A percentile compares a stretch with the other conserved stretches of the same genome.
These are phyloP conservation scores for Craniophora ligustri DNA, from an alignment of 2,888 invertebrate genomes.

Conservation along the genomic window DNA sequence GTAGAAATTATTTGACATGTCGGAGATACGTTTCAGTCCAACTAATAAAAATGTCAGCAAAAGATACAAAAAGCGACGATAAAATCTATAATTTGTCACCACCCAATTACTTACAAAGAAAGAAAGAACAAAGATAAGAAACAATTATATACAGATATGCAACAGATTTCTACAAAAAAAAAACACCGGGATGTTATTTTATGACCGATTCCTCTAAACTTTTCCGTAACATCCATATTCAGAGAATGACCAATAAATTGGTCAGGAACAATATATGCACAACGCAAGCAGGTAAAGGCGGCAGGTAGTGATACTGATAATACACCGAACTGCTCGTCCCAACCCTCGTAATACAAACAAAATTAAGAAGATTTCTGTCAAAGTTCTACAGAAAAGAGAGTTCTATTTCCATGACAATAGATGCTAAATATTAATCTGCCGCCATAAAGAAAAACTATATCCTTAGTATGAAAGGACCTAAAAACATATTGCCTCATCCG, in stretches of 20 bases:
- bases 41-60: not conserved
- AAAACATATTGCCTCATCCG: conserved; percentile 1
- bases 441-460: conserved; percentile 10
- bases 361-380: conserved; percentile 35
- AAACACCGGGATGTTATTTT: conserved; percentile 33
- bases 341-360: conserved; percentile 40
- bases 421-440: conserved; percentile 8
- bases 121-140: no score
- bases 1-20: not conserved
- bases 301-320: conserved; percentile 61
- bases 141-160: no score
- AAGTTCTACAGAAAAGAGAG: conserved; percentile 33
- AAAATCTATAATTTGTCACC: conserved; percentile 11
- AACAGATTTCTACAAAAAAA: conserved; percentile 22
- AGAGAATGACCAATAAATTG: conserved; percentile 30
- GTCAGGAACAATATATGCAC: conserved; percentile 37
- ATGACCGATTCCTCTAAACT: conserved; percentile 21
- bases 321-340: conserved; percentile 38
- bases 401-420: conserved; percentile 36
- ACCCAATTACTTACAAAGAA: no score
- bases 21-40: not conserved
- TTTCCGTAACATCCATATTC: conserved; percentile 31
- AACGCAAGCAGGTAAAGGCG: conserved; percentile 59
- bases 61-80: conserved; percentile 1
- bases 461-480: not conserved